Evolutionary conservation across 2,888 invertebrate genomes (phyloP), one percentile per base, ranked within the genome.

Genomic region (Drosophila borealis): DNA sequence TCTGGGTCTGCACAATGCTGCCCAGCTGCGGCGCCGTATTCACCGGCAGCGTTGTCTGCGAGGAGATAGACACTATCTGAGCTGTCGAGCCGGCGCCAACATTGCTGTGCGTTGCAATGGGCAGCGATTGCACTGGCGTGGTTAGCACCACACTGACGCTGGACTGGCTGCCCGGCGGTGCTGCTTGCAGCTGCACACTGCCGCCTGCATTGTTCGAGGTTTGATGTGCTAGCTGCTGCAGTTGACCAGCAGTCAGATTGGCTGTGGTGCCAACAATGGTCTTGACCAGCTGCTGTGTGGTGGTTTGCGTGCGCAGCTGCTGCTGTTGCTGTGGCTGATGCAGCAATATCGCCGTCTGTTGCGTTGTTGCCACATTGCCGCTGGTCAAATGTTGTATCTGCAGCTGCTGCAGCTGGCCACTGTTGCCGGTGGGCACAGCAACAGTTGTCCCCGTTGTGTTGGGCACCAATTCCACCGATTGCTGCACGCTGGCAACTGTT

Each of bases 171-270:
- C 88, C 88, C 1, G 82, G 70, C 39, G 88, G 89, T 10, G 64
- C 65, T 0, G 78, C 17, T 63, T 91, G 91, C 55, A 91, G 61
- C 63, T 90, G 91, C 29, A 90, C 74, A 14, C 45, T 77, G 42
- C 72, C 68, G 1, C 76, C 70, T 11, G 72, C 76, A 51, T 77
- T 74, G 19, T 56, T 73, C 4, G 88, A 74, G 5, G 78, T 56
- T 54, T 90, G 91, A 49, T 91, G 92, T 0, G 91, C 83, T 60
- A 94, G 93, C 39, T 94, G 92, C 5, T 93, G 93, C 66, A 93
- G 92, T 39, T 93, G 93, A 0, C 93, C 93, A 3, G 94, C 93
- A 2, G 89, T 90, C 3, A 92, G 69, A 25, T 86, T 86, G 19
- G 83, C 70, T 0, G 83, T 83, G 6, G 86, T 82, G 19, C 92